Conservation (phyloP, 2,113 vertebrate species). For the Caranx ignobilis region DNA sequence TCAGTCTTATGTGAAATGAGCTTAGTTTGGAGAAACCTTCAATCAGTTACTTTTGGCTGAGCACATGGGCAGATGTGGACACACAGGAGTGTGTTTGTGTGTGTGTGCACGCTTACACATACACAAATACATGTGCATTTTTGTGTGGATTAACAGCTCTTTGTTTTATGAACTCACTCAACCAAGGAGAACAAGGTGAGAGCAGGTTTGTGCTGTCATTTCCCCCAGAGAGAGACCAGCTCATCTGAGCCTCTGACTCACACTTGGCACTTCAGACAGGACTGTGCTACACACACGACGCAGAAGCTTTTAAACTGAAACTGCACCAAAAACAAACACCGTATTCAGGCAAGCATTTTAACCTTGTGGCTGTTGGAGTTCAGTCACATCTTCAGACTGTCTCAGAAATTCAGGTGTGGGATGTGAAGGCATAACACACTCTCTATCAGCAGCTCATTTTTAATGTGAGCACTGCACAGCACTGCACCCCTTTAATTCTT, state of each 20-base stretch:
- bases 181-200: slow-evolving; percentile 17
- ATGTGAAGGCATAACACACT: neutral
- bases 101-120: neutral
- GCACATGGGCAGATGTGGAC: neutral
- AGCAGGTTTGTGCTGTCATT: slow-evolving; percentile 7
- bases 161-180: slow-evolving; percentile 61
- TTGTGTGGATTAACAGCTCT: slow-evolving; percentile 39
- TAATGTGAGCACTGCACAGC: slow-evolving; percentile 24
- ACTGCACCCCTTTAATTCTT: slow-evolving; percentile 5
- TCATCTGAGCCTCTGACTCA: neutral
- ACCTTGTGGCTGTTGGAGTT: neutral
- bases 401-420: neutral
- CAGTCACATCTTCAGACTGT: neutral
- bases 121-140: neutral
- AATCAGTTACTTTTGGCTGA: slow-evolving; percentile 63
- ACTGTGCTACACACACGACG: neutral
- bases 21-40: slow-evolving; percentile 68
- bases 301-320: neutral
- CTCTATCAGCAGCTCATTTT: slow-evolving; percentile 6
- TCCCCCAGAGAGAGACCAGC: neutral
- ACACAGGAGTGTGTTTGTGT: neutral
- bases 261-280: slow-evolving; percentile 1
- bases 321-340: neutral
- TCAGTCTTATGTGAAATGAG: slow-evolving; percentile 77
- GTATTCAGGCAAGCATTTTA: neutral